A percentile compares a stretch with the other conserved stretches of the same genome.
phyloP scores from a whole-genome alignment of 2,888 invertebrate genomes.

The Himalopsyche japonica region DNA sequence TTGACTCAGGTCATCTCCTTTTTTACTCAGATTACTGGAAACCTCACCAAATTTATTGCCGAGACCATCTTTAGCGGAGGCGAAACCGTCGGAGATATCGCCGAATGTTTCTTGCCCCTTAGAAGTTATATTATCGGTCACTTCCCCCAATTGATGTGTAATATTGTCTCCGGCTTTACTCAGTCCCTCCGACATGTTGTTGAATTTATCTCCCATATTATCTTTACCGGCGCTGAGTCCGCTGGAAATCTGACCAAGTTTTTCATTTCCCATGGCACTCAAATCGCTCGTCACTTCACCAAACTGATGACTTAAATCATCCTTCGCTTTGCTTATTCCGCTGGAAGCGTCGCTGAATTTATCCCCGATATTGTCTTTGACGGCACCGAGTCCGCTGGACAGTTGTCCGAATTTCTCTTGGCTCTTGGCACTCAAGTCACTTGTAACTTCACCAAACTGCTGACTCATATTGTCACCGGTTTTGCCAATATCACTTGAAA shows the following conservation, averaged over 20 bases:
- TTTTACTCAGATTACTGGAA: constrained; percentile 44
- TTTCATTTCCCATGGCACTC: constrained; percentile 7
- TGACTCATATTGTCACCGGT: background rate
- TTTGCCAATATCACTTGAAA: background rate
- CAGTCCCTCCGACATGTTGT: constrained; percentile 46
- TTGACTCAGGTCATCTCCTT: constrained; percentile 44
- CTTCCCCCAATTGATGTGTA: constrained; percentile 43
- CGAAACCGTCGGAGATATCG: constrained; percentile 11
- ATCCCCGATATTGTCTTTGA: background rate
- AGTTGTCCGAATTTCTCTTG: background rate
- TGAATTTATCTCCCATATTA: constrained; percentile 44
- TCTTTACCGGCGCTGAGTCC: constrained; percentile 45
- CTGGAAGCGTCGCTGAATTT: background rate
- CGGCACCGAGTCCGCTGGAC: background rate
- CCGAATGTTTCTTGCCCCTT: background rate
- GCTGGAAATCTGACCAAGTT: constrained; percentile 46
- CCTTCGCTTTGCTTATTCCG: background rate
- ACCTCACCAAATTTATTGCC: constrained; percentile 47
- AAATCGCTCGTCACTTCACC: constrained; percentile 4
- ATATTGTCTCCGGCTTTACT: constrained; percentile 29
- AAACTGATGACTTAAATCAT: background rate
- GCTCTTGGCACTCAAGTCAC: background rate
- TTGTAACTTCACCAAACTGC: background rate
- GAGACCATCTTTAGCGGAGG: constrained; percentile 48
- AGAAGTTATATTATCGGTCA: constrained; percentile 46